Percentiles rank a stretch among this genome's conserved stretches.
phyloP scores from a whole-genome alignment of 2,113 vertebrate species.

The Gymnocephalus cernua region DNA sequence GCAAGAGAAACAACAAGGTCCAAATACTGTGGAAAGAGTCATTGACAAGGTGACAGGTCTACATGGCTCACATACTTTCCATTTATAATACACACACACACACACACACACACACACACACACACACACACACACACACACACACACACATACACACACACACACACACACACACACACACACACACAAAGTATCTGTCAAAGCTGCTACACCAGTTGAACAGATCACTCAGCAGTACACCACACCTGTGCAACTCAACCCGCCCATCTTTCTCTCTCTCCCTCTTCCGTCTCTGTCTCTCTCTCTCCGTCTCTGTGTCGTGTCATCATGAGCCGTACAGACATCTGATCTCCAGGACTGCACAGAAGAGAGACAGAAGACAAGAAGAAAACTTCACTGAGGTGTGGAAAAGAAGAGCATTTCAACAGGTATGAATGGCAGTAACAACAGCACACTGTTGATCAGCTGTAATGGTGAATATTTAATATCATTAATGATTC shows the following conservation, averaged over 20 bases:
- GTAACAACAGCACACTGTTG: neutral
- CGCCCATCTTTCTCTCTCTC: conserved; percentile 24
- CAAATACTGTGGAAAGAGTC: too few relatives aligned
- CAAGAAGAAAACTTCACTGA: neutral
- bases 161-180: conserved; percentile 1
- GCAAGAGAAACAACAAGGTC: too few relatives aligned
- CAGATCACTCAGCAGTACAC: conserved; percentile 12
- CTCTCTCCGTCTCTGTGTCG: neutral
- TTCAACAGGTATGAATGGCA: conserved; percentile 31
- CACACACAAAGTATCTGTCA: neutral
- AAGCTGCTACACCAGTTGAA: conserved; percentile 54
- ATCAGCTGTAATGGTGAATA: neutral
- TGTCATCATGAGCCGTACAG: conserved; percentile 7
- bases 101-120: too few relatives aligned
- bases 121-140: too few relatives aligned
- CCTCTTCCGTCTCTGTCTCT: neutral
- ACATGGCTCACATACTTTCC: too few relatives aligned
- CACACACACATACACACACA: too few relatives aligned
- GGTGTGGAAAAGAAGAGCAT: neutral
- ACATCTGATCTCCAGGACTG: neutral
- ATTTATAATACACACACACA: too few relatives aligned
- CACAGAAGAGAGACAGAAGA: neutral
- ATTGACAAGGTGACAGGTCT: too few relatives aligned
- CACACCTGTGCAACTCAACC: conserved; percentile 9
- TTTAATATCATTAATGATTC: neutral